A percentile compares a stretch with the other conserved stretches of the same genome.
Evolutionary conservation across 2,888 invertebrate species (phyloP).

Genomic region (Norana najaformis): DNA sequence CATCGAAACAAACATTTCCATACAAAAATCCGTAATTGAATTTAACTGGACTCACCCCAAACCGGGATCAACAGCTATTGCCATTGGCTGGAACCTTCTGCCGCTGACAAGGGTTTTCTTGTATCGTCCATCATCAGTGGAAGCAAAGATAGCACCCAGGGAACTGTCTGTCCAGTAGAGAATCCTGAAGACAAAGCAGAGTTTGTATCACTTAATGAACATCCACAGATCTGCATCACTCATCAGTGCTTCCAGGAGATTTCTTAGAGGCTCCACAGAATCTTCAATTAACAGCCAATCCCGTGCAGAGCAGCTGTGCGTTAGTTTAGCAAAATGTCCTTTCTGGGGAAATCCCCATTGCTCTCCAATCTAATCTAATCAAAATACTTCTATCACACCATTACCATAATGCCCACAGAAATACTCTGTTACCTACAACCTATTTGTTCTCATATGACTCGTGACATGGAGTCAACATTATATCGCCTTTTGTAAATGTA

Average conservation of each 20-base stretch:
- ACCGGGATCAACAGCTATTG: slow-evolving; percentile 78
- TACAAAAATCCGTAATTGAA: not conserved
- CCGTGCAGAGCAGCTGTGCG: not conserved
- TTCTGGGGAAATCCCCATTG: no score
- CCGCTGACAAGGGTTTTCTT: slow-evolving; percentile 75
- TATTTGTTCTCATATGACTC: no score
- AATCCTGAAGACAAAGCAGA: slow-evolving; percentile 67
- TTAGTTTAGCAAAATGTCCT: not conserved
- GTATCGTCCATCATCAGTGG: slow-evolving; percentile 62
- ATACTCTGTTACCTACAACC: no score
- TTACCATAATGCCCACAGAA: no score
- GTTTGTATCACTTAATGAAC: not conserved
- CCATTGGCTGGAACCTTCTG: slow-evolving; percentile 76
- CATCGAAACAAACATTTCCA: not conserved
- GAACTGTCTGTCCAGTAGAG: slow-evolving; percentile 81
- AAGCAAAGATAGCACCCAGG: slow-evolving; percentile 62
- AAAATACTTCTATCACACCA: no score
- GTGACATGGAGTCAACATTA: no score
- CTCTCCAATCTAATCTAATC: no score
- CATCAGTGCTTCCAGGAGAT: not conserved
- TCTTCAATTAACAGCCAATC: not conserved
- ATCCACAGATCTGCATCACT: not conserved
- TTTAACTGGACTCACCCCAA: slow-evolving; percentile 58
- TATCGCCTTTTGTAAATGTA: no score
- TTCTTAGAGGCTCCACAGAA: not conserved